Evolutionary conservation across 2,888 invertebrate species (phyloP).

Genomic region (Xiphydria camelus): DNA sequence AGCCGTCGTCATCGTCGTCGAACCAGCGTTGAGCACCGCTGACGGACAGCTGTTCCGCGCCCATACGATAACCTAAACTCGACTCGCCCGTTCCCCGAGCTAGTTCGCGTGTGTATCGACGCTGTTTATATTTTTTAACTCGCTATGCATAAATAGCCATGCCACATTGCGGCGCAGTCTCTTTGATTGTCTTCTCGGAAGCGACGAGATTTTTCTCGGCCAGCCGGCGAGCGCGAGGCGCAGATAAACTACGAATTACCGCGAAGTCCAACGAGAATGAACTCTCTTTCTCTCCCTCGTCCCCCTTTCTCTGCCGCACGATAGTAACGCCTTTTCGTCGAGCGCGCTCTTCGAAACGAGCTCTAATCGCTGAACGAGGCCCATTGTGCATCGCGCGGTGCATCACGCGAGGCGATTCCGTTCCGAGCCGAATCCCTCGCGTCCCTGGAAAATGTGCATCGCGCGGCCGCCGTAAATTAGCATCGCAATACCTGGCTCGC

Average conservation of each 20-base stretch:
- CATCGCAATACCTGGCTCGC: too few relatives aligned
- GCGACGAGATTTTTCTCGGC: conserved; percentile 34
- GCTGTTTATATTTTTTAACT: conserved; percentile 40
- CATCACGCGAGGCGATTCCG: too few relatives aligned
- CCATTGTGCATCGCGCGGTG: too few relatives aligned
- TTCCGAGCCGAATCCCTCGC: too few relatives aligned
- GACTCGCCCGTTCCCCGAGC: conserved; percentile 26
- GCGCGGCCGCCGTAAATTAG: too few relatives aligned
- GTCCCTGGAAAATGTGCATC: too few relatives aligned
- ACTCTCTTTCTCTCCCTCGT: too few relatives aligned
- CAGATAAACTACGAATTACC: conserved; percentile 42
- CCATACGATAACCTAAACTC: conserved; percentile 51
- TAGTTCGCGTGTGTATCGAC: conserved; percentile 49
- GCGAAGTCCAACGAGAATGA: conserved; percentile 27
- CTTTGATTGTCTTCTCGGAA: conserved; percentile 55
- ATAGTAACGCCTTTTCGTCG: too few relatives aligned
- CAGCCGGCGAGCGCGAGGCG: conserved; percentile 34
- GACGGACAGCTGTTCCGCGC: conserved; percentile 52
- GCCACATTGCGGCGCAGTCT: conserved; percentile 24
- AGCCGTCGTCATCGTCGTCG: too few relatives aligned
- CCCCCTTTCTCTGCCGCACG: too few relatives aligned
- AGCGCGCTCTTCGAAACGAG: too few relatives aligned
- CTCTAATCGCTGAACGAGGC: too few relatives aligned
- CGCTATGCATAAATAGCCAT: conserved; percentile 49
- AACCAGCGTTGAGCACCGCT: conserved; percentile 53